These are phyloP conservation scores for Vulpes vulpes DNA, from an alignment of 2,113 vertebrate species.

Conservation along the genomic window DNA sequence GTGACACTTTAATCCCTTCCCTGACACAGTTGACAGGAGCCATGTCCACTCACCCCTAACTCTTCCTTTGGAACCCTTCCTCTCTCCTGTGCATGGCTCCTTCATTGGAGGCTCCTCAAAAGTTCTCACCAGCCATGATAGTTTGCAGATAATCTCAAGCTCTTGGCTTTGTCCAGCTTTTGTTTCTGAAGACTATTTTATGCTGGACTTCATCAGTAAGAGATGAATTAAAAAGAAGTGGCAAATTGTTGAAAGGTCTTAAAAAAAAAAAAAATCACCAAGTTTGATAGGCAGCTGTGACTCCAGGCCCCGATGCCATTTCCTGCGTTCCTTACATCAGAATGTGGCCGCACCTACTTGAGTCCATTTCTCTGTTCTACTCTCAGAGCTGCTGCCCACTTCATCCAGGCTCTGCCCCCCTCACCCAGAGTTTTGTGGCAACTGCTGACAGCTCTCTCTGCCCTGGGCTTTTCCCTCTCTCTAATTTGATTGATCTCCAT, in stretches of 20 bases:
- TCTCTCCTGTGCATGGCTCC: neutral
- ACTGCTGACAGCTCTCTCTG: neutral
- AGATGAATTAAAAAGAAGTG: neutral
- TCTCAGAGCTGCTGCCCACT: neutral
- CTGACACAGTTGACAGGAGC: neutral
- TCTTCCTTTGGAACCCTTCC: neutral
- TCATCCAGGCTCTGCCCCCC: neutral
- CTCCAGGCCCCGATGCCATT: neutral
- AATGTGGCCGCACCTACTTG: neutral
- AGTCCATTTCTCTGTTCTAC: neutral
- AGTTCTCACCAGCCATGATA: neutral
- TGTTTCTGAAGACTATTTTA: conserved; percentile 29
- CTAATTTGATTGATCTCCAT: conserved; percentile 8
- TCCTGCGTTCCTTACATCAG: neutral
- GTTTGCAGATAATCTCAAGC: neutral
- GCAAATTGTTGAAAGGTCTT: neutral
- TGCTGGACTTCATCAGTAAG: neutral
- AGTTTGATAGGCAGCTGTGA: neutral
- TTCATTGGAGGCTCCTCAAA: neutral
- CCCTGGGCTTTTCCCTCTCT: conserved; percentile 38
- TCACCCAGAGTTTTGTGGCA: conserved; percentile 27
- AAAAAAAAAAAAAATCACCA: neutral
- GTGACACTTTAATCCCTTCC: neutral
- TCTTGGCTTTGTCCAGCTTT: conserved; percentile 8
- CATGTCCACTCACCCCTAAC: neutral